Conservation (phyloP, 2,888 invertebrate genomes). For the Syrphus vitripennis region DNA sequence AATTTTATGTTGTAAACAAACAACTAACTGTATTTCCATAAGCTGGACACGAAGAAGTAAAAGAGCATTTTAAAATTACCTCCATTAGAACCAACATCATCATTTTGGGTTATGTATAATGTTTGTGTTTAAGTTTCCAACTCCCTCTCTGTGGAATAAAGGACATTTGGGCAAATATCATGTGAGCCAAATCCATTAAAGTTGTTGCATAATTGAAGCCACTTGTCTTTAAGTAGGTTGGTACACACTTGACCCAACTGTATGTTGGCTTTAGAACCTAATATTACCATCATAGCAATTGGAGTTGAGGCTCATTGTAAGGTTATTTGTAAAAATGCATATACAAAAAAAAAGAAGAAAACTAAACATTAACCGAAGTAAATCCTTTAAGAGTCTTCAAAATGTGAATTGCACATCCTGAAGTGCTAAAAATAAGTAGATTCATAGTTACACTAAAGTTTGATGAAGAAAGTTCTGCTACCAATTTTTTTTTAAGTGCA, state of each 20-base stretch:
- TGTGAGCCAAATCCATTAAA: constrained; percentile 15
- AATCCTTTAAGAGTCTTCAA: neutral
- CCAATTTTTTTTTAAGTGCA: neutral
- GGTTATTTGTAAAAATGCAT: neutral
- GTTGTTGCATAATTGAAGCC: constrained; percentile 43
- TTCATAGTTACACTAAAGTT: neutral
- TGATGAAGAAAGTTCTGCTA: neutral
- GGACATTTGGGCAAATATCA: constrained; percentile 2
- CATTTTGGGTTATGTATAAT: neutral
- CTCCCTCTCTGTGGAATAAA: neutral
- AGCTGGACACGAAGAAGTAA: neutral
- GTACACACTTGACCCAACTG: constrained; percentile 6
- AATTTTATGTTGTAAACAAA: too few relatives aligned
- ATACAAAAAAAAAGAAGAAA: neutral
- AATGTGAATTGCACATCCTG: constrained; percentile 4
- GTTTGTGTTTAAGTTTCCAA: neutral
- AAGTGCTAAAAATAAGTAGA: neutral
- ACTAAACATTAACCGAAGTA: neutral
- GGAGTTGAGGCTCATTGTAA: constrained; percentile 1
- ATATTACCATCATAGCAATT: neutral
- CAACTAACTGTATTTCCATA: neutral
- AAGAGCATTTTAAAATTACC: neutral
- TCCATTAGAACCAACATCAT: neutral
- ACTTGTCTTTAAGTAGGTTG: constrained; percentile 13
- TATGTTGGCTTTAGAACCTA: constrained; percentile 1